Evolutionary conservation across 2,113 vertebrate species (phyloP), one percentile per base, ranked within the genome.

Genomic region (Nettapus auritus): DNA sequence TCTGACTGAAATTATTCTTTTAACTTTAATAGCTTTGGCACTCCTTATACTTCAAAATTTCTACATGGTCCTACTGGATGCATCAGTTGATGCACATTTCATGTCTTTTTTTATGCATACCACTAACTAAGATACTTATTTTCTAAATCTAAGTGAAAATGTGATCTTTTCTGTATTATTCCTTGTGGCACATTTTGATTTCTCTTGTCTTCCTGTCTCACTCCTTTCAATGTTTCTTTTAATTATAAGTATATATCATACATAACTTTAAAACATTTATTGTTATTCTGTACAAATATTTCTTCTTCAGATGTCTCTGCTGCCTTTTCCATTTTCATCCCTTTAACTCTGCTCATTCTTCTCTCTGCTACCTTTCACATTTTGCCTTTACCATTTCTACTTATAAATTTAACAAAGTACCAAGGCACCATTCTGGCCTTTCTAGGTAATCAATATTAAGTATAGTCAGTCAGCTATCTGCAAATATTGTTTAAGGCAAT

Each of bases 401-500:
- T 97, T 95, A 90, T 86, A 92, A 95, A 91, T 28, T 66, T 95
- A 96, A 92, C 95, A 96, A 97, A 96, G 80, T 78, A 95, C 42
- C 71, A 96, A 95, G 80, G 25, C 73, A 90, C 95, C 33, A 67
- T 48, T 95, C 67, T 95, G 93, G 93, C 75, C 66, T 93, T 97
- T 97, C 59, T 88, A 90, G 56, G 75, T 94, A 97, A 97, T 96
- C 95, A 94, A 95, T 97, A 94, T 89, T 93, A 96, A 93, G 74
- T 91, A 68, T 74, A 95, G 86, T 97, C 80, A 95, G 87, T 97
- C 78, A 95, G 86, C 90, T 93, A 79, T 95, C 90, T 95, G 80
- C 88, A 98, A 96, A 94, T 96, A 96, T 88, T 90, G 70, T 96
- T 97, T 83, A 68, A 96, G 90, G 96, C 73, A 95, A 95, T 94